Percentiles rank a stretch among this genome's conserved stretches.
phyloP scores from a whole-genome alignment of 2,113 vertebrate species.

The Rhinolophus ferrumequinum region DNA sequence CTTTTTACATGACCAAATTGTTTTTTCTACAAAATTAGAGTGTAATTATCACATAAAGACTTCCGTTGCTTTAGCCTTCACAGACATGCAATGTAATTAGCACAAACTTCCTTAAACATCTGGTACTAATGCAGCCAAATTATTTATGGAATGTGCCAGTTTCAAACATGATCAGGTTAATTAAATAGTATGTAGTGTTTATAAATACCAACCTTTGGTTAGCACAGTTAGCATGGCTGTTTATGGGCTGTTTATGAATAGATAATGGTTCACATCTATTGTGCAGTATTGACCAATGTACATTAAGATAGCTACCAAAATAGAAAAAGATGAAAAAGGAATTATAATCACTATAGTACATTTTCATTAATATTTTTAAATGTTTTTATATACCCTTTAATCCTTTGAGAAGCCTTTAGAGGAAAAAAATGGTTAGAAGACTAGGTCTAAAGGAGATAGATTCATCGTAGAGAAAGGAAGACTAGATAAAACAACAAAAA shows the following conservation, averaged over 20 bases:
- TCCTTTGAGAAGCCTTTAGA: not conserved
- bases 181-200: not conserved
- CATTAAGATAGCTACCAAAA: not conserved
- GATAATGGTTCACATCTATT: not conserved
- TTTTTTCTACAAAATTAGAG: conserved; percentile 14
- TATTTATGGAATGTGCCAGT: not conserved
- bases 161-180: not conserved
- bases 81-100: conserved; percentile 2
- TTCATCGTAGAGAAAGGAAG: not conserved
- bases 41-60: not conserved
- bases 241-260: too few species aligned
- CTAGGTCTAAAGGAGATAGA: not conserved
- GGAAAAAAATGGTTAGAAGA: not conserved
- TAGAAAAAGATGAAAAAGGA: not conserved
- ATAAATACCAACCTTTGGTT: conserved; percentile 16
- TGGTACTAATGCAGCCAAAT: not conserved
- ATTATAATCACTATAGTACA: not conserved
- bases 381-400: not conserved
- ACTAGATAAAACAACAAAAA: not conserved
- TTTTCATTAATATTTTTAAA: not conserved
- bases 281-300: not conserved
- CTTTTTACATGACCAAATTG: not conserved
- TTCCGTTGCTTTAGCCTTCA: not conserved
- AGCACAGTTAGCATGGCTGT: not conserved
- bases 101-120: not conserved